A percentile compares a stretch with the other conserved stretches of the same genome.
Evolutionary conservation across 2,113 vertebrate genomes (phyloP).

Genomic region (Oostethus manadensis): DNA sequence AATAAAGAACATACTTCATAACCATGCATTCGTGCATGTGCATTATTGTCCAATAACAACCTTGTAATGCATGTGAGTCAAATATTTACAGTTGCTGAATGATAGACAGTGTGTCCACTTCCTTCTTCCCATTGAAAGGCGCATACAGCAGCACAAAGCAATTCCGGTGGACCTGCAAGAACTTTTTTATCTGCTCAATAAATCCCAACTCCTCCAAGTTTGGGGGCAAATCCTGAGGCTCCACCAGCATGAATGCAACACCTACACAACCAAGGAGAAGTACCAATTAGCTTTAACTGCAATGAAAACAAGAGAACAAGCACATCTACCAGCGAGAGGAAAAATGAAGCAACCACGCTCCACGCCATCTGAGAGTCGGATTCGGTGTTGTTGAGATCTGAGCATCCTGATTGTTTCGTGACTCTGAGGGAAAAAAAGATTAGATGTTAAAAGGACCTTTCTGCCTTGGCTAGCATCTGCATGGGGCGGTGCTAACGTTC

Average conservation of each 20-base stretch:
- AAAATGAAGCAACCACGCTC: constrained; percentile 81
- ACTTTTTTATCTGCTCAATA: constrained; percentile 72
- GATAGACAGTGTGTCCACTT: constrained; percentile 74
- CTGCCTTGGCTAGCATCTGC: too few species aligned
- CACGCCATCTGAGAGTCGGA: constrained; percentile 82
- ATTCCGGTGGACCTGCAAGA: constrained; percentile 83
- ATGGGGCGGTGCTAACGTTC: too few species aligned
- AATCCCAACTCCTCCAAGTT: constrained; percentile 60
- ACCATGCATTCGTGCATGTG: too few species aligned
- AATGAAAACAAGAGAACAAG: constrained; percentile 10
- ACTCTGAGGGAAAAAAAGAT: constrained; percentile 60
- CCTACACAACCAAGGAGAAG: constrained; percentile 67
- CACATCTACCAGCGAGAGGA: constrained; percentile 78
- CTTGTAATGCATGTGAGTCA: too few species aligned
- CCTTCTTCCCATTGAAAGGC: constrained; percentile 75
- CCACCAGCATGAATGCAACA: constrained; percentile 82
- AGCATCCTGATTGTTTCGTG: constrained; percentile 71
- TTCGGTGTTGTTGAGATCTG: constrained; percentile 74
- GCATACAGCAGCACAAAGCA: constrained; percentile 82
- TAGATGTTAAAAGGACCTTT: background rate
- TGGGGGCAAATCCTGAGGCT: constrained; percentile 68
- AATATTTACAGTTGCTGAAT: constrained; percentile 84
- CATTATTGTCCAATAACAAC: too few species aligned
- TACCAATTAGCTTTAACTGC: background rate
- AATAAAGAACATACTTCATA: background rate